A percentile compares a stretch with the other conserved stretches of the same genome.
Evolutionary conservation across 2,113 vertebrate genomes (phyloP).

Genomic region (Anguilla japonica): DNA sequence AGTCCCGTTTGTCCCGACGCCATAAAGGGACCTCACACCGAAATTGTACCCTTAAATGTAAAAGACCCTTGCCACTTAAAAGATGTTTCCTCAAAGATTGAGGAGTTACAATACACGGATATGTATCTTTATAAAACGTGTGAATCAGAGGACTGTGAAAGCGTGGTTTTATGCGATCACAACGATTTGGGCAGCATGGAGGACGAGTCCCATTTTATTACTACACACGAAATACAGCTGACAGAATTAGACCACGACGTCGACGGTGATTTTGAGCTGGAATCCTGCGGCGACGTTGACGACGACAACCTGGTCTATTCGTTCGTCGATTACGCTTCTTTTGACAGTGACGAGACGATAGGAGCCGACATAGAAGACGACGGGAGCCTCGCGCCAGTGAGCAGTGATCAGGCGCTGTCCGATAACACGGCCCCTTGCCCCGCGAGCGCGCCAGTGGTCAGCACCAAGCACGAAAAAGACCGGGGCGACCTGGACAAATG

Average conservation of each 20-base stretch:
- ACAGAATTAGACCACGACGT: constrained; percentile 92
- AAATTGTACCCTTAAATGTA: constrained; percentile 40
- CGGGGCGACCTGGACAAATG: constrained; percentile 70
- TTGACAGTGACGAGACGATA: constrained; percentile 82
- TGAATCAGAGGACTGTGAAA: constrained; percentile 62
- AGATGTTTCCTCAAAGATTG: constrained; percentile 70
- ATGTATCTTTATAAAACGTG: constrained; percentile 70
- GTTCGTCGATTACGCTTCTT: constrained; percentile 92
- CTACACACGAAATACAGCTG: constrained; percentile 94
- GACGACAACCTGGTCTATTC: constrained; percentile 91
- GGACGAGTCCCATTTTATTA: constrained; percentile 90
- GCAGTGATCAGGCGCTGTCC: constrained; percentile 55
- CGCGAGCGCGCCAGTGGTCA: constrained; percentile 74
- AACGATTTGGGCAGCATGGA: constrained; percentile 54
- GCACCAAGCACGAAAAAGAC: constrained; percentile 78
- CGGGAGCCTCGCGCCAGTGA: constrained; percentile 43
- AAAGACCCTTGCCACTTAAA: constrained; percentile 45
- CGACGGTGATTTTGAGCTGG: constrained; percentile 81
- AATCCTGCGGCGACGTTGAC: constrained; percentile 88
- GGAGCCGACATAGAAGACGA: constrained; percentile 55
- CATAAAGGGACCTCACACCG: constrained; percentile 22
- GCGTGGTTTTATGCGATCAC: constrained; percentile 57
- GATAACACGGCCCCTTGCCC: constrained; percentile 43
- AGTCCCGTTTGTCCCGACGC: constrained; percentile 12
- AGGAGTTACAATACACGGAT: constrained; percentile 74